Evolutionary conservation across 2,797 vertebrate genomes (phyloP).

Genomic region (Premnoplex brunnescens): DNA sequence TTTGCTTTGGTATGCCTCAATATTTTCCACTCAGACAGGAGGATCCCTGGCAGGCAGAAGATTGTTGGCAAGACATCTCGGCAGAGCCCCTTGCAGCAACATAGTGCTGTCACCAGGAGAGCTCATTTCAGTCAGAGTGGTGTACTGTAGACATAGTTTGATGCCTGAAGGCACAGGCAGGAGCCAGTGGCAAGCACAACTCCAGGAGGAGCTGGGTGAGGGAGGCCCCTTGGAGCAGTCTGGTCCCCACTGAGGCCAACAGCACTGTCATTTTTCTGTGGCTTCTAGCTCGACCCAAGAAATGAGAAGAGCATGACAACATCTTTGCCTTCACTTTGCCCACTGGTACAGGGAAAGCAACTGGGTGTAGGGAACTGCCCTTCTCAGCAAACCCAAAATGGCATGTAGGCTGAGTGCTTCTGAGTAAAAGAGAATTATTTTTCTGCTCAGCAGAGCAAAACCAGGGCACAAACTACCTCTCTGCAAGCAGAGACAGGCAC

Average conservation of each 20-base stretch:
- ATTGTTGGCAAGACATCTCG: not conserved
- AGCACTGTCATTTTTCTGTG: not conserved
- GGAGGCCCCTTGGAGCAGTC: not conserved
- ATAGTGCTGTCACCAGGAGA: not conserved
- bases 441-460: conserved; percentile 45
- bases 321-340: not conserved
- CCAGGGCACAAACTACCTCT: not conserved
- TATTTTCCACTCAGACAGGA: not conserved
- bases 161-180: not conserved
- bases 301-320: not conserved
- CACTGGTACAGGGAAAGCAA: not conserved
- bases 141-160: not conserved
- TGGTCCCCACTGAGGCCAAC: not conserved
- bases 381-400: not conserved
- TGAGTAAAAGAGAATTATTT: not conserved
- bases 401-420: not conserved
- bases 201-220: not conserved
- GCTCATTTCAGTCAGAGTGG: not conserved
- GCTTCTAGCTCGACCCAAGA: not conserved
- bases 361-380: not conserved
- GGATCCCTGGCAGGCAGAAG: not conserved
- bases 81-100: not conserved
- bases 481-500: not conserved
- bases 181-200: not conserved
- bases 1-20: not conserved